phyloP scores from a whole-genome alignment of 2,797 vertebrate genomes.

The Smutsia gigantea region DNA sequence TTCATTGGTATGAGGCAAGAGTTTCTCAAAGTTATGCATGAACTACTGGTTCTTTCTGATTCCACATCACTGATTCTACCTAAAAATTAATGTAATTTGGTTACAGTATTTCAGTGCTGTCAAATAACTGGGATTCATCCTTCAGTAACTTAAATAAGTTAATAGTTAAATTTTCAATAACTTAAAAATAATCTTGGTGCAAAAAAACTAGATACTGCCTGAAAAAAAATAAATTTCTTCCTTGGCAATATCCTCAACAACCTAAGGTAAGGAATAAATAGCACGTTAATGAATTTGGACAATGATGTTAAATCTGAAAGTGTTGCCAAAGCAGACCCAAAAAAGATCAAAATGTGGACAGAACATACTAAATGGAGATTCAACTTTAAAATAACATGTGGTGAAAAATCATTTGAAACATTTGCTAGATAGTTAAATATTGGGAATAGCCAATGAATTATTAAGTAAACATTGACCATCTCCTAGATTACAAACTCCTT shows the following conservation, averaged over 20 bases:
- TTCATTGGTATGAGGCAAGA: neutral
- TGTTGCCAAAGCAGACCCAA: constrained; percentile 65
- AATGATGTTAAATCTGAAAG: constrained; percentile 47
- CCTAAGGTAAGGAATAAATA: constrained; percentile 56
- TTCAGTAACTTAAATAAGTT: neutral
- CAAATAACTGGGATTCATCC: constrained; percentile 48
- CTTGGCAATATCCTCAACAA: constrained; percentile 36
- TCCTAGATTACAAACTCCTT: constrained; percentile 22
- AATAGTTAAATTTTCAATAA: neutral
- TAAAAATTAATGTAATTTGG: constrained; percentile 40
- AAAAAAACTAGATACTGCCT: constrained; percentile 4
- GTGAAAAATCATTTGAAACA: constrained; percentile 54
- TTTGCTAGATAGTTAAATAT: constrained; percentile 28
- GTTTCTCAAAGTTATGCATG: constrained; percentile 39
- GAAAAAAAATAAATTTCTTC: constrained; percentile 46
- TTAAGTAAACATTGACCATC: constrained; percentile 29
- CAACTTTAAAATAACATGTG: constrained; percentile 62
- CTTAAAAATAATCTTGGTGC: constrained; percentile 37
- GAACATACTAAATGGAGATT: constrained; percentile 61
- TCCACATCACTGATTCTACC: constrained; percentile 5
- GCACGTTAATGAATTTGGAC: constrained; percentile 52
- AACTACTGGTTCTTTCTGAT: constrained; percentile 5
- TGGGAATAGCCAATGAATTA: constrained; percentile 28
- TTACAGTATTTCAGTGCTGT: neutral
- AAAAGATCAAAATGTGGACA: constrained; percentile 66